Evolutionary conservation across 2,113 vertebrate species (phyloP), one percentile per base, ranked within the genome.

Genomic region (Epinephelus fuscoguttatus): DNA sequence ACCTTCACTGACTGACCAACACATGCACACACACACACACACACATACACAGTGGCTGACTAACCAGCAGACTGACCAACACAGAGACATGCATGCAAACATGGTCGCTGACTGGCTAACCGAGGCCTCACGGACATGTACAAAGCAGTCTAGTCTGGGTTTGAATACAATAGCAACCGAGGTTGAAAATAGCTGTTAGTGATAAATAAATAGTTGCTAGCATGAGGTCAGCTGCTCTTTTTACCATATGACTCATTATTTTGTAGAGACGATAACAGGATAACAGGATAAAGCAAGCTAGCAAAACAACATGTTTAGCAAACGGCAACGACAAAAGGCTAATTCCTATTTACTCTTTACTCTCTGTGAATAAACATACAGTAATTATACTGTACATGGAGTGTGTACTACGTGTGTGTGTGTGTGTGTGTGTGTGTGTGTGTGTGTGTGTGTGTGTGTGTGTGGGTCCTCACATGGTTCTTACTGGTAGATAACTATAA

Each of bases 1-100:
- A 90, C 84, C 89, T 91, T 90, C 86, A 93, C 88, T 92, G 88
- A 90, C 88, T 86, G 89, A 88, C 87, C 87, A 53, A 70, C 85
- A 84, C 85, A 75, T 17, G 42, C 60, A 75, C 75, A 76, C 85
- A 79, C 78, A 76, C 63, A 76, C 63, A 74, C 74, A 79, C 70
- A 71, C 63, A 76, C 49, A 76, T 64, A 81, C 70, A 72, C 47
- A 88, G 50, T 1, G 72, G 61, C 61, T 86, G 83, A 83, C 81
- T 78, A 67, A 86, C 73, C 64, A 70, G 60, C 78, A 84, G 69
- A 81, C 75, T 70, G 59, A 85, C 82, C 85, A 79, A 67, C 83
- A 73, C 60, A 56, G 14, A 53, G 1, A 76, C 61, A 50, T 55
- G 60, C 52, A 50, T 49, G 27, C 15, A 85, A 78, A 88, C 62